Base-by-base conservation (phyloP, 2,888 invertebrate genomes). In the Idaea dimidiata region DNA sequence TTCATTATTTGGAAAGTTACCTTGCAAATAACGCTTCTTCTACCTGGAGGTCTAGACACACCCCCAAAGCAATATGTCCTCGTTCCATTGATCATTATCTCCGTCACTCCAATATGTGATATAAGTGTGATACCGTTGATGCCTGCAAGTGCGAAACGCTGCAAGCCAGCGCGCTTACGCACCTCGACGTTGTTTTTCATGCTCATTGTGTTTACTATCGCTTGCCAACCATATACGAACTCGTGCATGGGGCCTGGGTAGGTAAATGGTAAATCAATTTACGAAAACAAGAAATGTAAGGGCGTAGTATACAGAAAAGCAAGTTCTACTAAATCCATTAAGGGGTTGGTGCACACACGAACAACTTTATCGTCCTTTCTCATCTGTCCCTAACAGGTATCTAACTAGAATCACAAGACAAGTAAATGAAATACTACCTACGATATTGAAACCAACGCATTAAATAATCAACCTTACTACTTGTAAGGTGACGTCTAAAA, bases 141-240 rank as follows among this genome's bases (percentile, higher is more conserved):
- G n/a, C 91, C 92, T 1, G 92, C 92, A 17, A 92, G 75, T 0
- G 92, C 92, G 62, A 91, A 91, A 14, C 91, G 84, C 71, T 92
- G 92, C 17, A 91, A 74, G 0, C 92, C 92, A 16, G 91, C 92
- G 0, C 92, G 82, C 74, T 91, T 91, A 61, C 92, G 87, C 18
- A 91, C 91, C 66, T 92, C 92, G 0, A 91, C 92, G 71, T 91
- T 91, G 65, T 92, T 92, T 73, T 91, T 91, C 91, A 90, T 89
- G 62, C 91, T 91, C 91, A 92, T 91, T 1, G 91, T 91, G 71
- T 91, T 92, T n/a, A 91, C 90, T 68, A 91, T 90, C 31, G 91
- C 88, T 77, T 92, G 91, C 91, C 91, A 91, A 0, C 92, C 92
- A 70, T 92, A 92, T 6, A 92, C 91, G 68, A 92, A 92, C 65